Percentiles rank a stretch among this genome's conserved stretches.
These are phyloP conservation scores for Temnothorax curvispinosus DNA, from an alignment of 1,140 invertebrate species.

Conservation along the genomic window DNA sequence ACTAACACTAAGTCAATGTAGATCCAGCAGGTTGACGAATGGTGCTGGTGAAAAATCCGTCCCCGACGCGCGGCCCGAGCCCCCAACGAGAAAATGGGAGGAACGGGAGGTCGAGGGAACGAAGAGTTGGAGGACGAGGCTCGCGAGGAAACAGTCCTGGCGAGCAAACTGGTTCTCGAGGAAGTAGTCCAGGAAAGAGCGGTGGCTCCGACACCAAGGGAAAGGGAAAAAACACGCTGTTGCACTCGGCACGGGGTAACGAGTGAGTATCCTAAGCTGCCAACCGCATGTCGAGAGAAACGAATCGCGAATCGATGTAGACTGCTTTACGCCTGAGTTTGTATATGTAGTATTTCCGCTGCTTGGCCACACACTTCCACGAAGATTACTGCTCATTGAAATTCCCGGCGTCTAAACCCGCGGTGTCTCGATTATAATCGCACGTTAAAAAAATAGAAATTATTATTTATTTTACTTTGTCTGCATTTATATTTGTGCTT, in stretches of 20 bases:
- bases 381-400: not conserved
- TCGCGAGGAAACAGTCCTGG: conserved; percentile 76
- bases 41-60: conserved; percentile 79
- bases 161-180: conserved; percentile 70
- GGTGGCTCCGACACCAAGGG: conserved; percentile 67
- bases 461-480: not conserved
- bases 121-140: conserved; percentile 43
- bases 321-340: not conserved
- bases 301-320: conserved; percentile 12
- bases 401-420: not conserved
- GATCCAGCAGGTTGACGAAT: conserved; percentile 73
- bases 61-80: conserved; percentile 75
- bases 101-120: conserved; percentile 44
- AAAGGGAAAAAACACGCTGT: conserved; percentile 73
- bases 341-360: not conserved
- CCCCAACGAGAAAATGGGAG: conserved; percentile 64
- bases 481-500: not conserved
- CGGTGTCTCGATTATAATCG: not conserved
- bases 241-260: conserved; percentile 79
- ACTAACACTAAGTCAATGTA: not conserved
- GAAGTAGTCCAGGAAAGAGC: conserved; percentile 76
- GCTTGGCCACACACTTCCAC: not conserved
- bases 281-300: not conserved
- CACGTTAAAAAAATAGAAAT: not conserved
- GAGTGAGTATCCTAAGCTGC: conserved; percentile 75